Evolutionary conservation across 1,140 invertebrate genomes (phyloP).

Genomic region (Pemphigus obesinymphae): DNA sequence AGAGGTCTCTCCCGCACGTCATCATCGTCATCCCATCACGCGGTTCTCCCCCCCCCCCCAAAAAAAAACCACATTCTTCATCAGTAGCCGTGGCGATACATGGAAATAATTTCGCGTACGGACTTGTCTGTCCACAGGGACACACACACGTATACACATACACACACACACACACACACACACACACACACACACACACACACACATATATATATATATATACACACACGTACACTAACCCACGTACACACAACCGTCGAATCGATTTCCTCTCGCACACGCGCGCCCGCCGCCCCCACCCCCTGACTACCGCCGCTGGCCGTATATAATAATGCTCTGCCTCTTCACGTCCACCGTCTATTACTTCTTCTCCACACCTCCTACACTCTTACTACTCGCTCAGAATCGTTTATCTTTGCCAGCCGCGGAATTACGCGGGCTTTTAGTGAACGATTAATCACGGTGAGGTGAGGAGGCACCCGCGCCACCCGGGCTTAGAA

Average conservation of each 20-base stretch:
- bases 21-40: neutral
- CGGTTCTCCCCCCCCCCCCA: neutral
- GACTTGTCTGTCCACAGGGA: conserved; percentile 7
- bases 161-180: neutral
- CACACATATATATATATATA: neutral
- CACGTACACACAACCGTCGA: neutral
- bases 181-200: neutral
- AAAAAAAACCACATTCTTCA: neutral
- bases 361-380: too few species aligned
- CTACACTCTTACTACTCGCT: neutral
- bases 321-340: neutral
- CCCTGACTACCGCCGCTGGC: neutral
- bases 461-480: neutral
- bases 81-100: neutral
- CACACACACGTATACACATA: neutral
- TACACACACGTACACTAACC: too few species aligned
- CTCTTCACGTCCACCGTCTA: neutral
- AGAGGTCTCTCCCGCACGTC: too few species aligned
- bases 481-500: neutral
- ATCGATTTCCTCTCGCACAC: conserved; percentile 40
- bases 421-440: conserved; percentile 5
- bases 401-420: conserved; percentile 12
- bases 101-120: neutral
- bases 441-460: conserved; percentile 27
- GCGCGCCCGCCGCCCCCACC: neutral